phyloP scores from a whole-genome alignment of 1,140 invertebrate genomes.

The Scaptomyza hsui region DNA sequence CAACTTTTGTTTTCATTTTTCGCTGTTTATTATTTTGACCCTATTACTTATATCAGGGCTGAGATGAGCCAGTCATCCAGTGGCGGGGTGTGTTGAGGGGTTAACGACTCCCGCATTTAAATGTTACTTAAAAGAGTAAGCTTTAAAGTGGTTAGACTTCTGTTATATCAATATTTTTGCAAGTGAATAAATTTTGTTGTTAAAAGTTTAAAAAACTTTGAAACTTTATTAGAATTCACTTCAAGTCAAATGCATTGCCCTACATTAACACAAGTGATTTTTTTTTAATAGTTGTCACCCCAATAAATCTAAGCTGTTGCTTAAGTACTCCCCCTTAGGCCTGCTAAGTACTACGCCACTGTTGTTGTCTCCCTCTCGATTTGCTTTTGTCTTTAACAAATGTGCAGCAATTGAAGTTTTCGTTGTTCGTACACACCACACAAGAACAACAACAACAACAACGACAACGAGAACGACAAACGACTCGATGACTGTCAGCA shows the following conservation, averaged over 20 bases:
- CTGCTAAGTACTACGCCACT: conserved; percentile 22
- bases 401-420: conserved; percentile 50
- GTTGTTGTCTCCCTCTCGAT: conserved; percentile 9
- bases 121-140: too few species aligned
- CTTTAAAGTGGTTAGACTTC: too few species aligned
- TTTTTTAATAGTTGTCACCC: neutral
- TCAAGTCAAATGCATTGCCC: neutral
- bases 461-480: conserved; percentile 12
- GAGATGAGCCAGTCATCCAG: conserved; percentile 4
- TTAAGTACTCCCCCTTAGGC: neutral
- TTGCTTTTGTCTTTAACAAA: conserved; percentile 51
- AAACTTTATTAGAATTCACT: too few species aligned
- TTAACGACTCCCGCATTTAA: too few species aligned
- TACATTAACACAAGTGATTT: neutral
- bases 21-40: conserved; percentile 52
- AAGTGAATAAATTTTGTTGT: too few species aligned
- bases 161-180: too few species aligned
- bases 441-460: too few species aligned
- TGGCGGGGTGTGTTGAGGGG: neutral
- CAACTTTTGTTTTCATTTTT: conserved; percentile 48
- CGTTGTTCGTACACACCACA: conserved; percentile 13
- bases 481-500: conserved; percentile 9
- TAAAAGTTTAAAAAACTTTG: too few species aligned
- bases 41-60: conserved; percentile 26
- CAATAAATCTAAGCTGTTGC: neutral